phyloP scores from a whole-genome alignment of 1,140 invertebrate species.

The Pogonomyrmex californicus region DNA sequence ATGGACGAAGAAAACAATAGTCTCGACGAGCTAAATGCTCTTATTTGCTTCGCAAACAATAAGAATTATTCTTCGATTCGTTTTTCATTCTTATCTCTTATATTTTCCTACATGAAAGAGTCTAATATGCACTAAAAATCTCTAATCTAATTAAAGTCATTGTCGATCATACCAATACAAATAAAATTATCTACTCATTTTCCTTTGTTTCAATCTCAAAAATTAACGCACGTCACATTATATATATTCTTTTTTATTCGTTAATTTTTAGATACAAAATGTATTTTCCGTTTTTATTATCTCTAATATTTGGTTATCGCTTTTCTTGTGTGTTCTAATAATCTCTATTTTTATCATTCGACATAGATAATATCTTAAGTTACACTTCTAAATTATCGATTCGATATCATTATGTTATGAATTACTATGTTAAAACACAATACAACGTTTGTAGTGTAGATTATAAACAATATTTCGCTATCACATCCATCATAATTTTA shows the following conservation, averaged over 20 bases:
- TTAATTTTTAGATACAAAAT: no score
- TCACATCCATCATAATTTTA: not conserved
- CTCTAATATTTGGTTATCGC: no score
- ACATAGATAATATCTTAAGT: no score
- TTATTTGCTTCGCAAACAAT: slow-evolving; percentile 2
- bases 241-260: no score
- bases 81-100: not conserved
- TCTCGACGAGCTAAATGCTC: not conserved
- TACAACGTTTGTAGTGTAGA: not conserved
- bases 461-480: not conserved
- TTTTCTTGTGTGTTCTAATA: no score
- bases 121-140: not conserved
- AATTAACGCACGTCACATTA: no score
- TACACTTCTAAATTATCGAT: not conserved
- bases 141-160: not conserved
- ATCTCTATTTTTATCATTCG: no score
- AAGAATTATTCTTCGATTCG: not conserved
- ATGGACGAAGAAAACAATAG: not conserved
- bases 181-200: no score
- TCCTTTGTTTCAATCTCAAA: no score
- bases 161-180: no score
- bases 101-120: not conserved
- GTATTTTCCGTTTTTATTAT: no score
- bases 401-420: not conserved
- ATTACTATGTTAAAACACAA: not conserved